Evolutionary conservation across 2,797 vertebrate genomes (phyloP), one percentile per base, ranked within the genome.

Genomic region (Nannoperca australis): DNA sequence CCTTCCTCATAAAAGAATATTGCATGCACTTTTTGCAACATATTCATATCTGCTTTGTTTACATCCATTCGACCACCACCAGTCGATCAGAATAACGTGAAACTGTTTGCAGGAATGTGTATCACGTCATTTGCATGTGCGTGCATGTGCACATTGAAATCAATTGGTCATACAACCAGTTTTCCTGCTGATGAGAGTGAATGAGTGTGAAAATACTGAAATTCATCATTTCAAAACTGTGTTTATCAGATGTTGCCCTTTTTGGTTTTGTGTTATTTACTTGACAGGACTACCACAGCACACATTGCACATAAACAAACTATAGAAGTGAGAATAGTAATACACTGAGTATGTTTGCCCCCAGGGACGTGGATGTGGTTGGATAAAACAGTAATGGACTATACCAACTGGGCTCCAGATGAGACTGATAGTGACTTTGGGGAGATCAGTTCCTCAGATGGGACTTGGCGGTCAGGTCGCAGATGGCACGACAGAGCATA

Each of bases 291-390:
- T 17, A 24, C 10, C 22, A 32, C 34, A 51, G 34, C 8, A 42
- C 17, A 42, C 11, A 30, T 12, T 8, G 22, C 18, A 64, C n/a
- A 77, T 42, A 42, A 63, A 18, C 7, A 56, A 49, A 64, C 11
- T 56, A 30, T 60, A 4, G 27, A 60, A 47, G 18, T 44, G 24
- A 65, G 61, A 59, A 59, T 22, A 38, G 11, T 38, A 30, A 58
- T 14, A 44, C 14, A 27, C 4, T 1, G 24, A 55, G 0, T 73
- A 67, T 81, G 32, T 76, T 76, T 44, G 73, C 14, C 30, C 2
- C 1, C 14, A 94, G 93, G 92, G 14, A 65, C 70, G 2, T 94
- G 93, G 93, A 10, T 40, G 70, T 94, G 93, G 93, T 49, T 94
- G 77, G 94, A 94, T 58, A 80, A 84, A 70, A 89, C 89, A 18